A percentile compares a stretch with the other conserved stretches of the same genome.
These are phyloP conservation scores for Halcyon chelicuti DNA, from an alignment of 2,797 vertebrate species.

Conservation along the genomic window DNA sequence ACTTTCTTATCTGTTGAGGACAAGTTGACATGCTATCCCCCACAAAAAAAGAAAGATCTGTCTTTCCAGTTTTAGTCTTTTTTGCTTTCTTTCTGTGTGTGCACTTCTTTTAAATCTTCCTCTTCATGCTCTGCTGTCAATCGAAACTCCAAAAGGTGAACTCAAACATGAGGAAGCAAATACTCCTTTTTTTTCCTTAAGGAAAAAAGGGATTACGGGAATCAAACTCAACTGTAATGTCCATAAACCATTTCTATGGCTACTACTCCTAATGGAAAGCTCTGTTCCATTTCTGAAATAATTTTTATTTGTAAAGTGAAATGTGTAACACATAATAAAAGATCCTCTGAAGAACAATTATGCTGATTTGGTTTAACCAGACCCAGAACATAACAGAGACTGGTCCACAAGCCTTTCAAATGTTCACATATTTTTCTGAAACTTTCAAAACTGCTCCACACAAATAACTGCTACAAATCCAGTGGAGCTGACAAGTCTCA, in stretches of 20 bases:
- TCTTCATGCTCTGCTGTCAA: neutral
- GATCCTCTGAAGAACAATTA: constrained; percentile 65
- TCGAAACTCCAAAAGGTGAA: neutral
- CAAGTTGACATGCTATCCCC: neutral
- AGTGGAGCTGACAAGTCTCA: constrained; percentile 46
- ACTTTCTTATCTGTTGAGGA: neutral
- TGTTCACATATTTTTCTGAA: constrained; percentile 16
- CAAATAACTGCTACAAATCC: constrained; percentile 48
- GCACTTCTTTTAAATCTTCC: neutral
- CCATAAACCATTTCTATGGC: constrained; percentile 38
- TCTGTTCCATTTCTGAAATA: constrained; percentile 37
- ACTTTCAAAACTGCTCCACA: constrained; percentile 13
- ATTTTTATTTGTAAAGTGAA: constrained; percentile 55
- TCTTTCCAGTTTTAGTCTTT: neutral
- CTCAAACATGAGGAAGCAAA: neutral
- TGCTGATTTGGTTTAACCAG: constrained; percentile 53
- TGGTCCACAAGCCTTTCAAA: neutral
- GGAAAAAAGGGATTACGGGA: constrained; percentile 15
- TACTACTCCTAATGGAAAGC: constrained; percentile 20
- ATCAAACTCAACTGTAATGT: constrained; percentile 23
- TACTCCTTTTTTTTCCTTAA: constrained; percentile 7
- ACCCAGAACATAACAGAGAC: neutral
- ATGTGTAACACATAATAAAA: constrained; percentile 65
- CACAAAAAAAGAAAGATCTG: neutral
- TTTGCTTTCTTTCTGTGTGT: neutral